Evolutionary conservation across 2,888 invertebrate species (phyloP).

Genomic region (Alloplasta piceator): DNA sequence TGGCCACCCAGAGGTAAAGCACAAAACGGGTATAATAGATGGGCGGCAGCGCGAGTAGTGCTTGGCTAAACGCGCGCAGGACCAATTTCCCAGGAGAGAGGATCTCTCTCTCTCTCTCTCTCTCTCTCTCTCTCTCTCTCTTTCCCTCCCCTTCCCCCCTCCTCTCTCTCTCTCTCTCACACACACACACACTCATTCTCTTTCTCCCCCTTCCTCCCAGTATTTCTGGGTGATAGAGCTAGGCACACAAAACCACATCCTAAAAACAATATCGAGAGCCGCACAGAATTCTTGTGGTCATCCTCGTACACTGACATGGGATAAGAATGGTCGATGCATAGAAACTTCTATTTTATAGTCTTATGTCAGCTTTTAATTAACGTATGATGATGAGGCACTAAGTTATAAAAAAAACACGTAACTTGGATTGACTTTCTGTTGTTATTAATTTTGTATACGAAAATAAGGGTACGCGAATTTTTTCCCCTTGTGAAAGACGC

Average conservation of each 20-base stretch:
- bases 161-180: slow-evolving; percentile 23
- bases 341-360: no score
- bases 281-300: slow-evolving; percentile 66
- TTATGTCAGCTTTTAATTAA: no score
- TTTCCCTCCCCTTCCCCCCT: no score
- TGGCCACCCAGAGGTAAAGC: slow-evolving; percentile 81
- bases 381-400: no score
- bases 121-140: background rate
- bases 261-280: slow-evolving; percentile 78
- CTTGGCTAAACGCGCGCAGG: slow-evolving; percentile 74
- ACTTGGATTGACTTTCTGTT: no score
- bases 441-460: no score
- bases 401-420: no score
- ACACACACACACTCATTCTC: background rate
- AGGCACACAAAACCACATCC: slow-evolving; percentile 78
- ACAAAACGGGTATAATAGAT: slow-evolving; percentile 80
- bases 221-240: slow-evolving; percentile 2
- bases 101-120: slow-evolving; percentile 3
- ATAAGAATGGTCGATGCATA: no score
- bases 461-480: no score
- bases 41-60: slow-evolving; percentile 79
- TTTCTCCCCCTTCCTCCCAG: background rate
- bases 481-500: no score
- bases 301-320: slow-evolving; percentile 4
- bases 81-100: slow-evolving; percentile 80